Conservation (phyloP, 2,797 vertebrate species). For the Peromyscus melanophrys region DNA sequence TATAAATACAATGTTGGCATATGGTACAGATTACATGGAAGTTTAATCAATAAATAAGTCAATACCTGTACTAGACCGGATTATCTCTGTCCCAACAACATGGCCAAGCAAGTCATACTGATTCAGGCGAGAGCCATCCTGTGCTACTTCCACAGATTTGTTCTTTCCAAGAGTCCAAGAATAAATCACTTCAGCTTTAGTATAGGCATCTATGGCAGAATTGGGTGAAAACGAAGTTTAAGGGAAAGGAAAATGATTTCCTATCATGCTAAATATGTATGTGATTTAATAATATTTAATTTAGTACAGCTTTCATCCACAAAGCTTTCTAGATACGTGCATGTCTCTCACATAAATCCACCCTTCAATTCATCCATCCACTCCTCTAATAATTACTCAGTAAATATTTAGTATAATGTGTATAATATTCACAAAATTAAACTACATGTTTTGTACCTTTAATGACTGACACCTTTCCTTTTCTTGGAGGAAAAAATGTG, state of each 20-base stretch:
- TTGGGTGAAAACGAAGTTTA: slow-evolving; percentile 55
- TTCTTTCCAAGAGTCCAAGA: slow-evolving; percentile 97
- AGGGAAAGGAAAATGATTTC: slow-evolving; percentile 57
- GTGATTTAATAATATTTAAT: slow-evolving; percentile 14
- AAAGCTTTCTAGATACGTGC: background rate
- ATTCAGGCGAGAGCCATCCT: slow-evolving; percentile 97
- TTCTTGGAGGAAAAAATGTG: background rate
- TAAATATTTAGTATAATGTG: slow-evolving; percentile 12
- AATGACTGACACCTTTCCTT: slow-evolving; percentile 20
- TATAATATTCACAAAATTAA: slow-evolving; percentile 12
- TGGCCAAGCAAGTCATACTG: slow-evolving; percentile 98
- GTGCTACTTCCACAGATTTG: slow-evolving; percentile 96
- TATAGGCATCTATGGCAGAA: slow-evolving; percentile 95
- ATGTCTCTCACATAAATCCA: slow-evolving; percentile 31
- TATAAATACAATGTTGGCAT: background rate
- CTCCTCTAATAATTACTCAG: background rate
- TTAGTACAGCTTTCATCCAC: background rate
- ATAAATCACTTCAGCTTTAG: slow-evolving; percentile 98
- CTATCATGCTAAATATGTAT: slow-evolving; percentile 12
- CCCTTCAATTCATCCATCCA: background rate
- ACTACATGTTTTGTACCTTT: background rate
- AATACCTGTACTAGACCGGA: slow-evolving; percentile 99
- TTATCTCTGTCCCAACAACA: slow-evolving; percentile 97
- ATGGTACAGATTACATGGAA: background rate
- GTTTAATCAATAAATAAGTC: slow-evolving; percentile 59